phyloP scores from a whole-genome alignment of 1,140 invertebrate species.

The Luehdorfia chinensis region DNA sequence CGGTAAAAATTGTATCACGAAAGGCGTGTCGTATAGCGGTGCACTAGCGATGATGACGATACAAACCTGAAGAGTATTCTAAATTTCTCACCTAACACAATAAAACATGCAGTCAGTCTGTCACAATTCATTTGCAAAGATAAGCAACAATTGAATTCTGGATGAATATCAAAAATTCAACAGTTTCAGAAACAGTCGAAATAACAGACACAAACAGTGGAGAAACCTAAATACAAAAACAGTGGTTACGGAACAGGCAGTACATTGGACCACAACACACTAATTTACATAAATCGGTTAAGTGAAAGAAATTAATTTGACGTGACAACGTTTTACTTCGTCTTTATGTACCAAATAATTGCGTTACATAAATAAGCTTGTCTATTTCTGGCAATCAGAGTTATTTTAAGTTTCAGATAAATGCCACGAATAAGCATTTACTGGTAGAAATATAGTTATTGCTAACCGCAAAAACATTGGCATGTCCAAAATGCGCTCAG shows the following conservation, averaged over 20 bases:
- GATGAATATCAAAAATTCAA: conserved; percentile 10
- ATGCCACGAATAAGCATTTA: no score
- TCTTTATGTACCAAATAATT: background rate
- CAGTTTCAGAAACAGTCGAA: conserved; percentile 9
- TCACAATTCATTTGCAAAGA: conserved; percentile 1
- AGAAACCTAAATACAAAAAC: conserved; percentile 12
- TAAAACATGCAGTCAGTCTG: conserved; percentile 14
- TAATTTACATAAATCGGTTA: conserved; percentile 5
- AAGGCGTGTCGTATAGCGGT: conserved; percentile 14
- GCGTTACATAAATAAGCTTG: no score
- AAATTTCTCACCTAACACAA: conserved; percentile 8
- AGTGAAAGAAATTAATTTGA: background rate
- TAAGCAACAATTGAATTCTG: conserved; percentile 17
- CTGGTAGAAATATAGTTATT: no score
- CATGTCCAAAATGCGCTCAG: no score
- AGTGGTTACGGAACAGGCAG: conserved; percentile 12
- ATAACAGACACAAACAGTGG: conserved; percentile 13
- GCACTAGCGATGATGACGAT: conserved; percentile 4
- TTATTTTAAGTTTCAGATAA: no score
- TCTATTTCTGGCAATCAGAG: no score
- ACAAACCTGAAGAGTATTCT: conserved; percentile 5
- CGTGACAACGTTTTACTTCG: no score
- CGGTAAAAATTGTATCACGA: no score
- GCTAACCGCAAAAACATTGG: no score
- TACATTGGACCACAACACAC: conserved; percentile 12